These are phyloP conservation scores for Threskiornis aethiopicus DNA, from an alignment of 2,797 vertebrate genomes.

Conservation along the genomic window DNA sequence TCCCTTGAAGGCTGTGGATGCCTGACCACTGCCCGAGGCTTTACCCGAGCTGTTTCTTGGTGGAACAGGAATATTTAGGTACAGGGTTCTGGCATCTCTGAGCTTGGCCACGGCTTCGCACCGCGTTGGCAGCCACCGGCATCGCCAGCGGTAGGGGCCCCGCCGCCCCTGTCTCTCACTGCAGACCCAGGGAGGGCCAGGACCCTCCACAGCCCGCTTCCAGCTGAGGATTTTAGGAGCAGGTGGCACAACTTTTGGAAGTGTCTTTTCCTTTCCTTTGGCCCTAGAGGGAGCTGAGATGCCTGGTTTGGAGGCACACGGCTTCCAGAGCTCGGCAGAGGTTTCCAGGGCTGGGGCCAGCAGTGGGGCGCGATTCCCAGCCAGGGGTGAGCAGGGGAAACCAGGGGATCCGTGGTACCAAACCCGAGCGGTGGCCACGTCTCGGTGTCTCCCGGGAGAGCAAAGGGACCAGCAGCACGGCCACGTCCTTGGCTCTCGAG, in stretches of 20 bases:
- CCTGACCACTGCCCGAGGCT: rapidly evolving
- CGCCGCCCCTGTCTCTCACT: not conserved
- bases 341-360: not conserved
- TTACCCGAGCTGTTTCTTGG: too few species aligned
- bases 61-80: not conserved
- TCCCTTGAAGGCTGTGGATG: not conserved
- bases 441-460: not conserved
- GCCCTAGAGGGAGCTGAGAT: conserved; percentile 45
- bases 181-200: rapidly evolving
- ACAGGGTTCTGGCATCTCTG: not conserved
- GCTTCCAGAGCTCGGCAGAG: not conserved
- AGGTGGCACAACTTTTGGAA: not conserved
- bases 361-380: rapidly evolving
- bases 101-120: not conserved
- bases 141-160: not conserved
- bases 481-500: not conserved
- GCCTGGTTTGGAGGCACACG: not conserved
- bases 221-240: not conserved
- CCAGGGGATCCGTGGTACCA: too few species aligned
- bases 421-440: rapidly evolving
- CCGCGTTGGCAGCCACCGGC: rapidly evolving
- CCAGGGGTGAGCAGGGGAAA: not conserved
- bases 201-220: not conserved
- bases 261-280: not conserved
- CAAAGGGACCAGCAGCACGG: not conserved